Evolutionary conservation across 2,797 vertebrate genomes (phyloP), one percentile per base, ranked within the genome.

Genomic region (Danionella dracula): DNA sequence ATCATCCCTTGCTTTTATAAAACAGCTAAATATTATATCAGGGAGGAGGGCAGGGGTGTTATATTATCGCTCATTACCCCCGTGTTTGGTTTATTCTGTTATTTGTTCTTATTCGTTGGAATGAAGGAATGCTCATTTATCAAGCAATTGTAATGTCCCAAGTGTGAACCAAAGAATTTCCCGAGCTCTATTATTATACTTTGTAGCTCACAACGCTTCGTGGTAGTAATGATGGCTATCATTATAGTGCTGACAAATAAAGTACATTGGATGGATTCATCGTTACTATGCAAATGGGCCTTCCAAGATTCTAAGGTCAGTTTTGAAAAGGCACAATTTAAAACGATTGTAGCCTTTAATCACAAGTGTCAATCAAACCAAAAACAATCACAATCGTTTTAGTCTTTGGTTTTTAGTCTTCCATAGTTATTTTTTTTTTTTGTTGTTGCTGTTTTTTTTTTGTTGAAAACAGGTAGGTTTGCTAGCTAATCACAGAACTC

Each of bases 211-310:
- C 4, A 12, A 42, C n/a, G 38, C 6, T 19, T 9, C 31, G 17
- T 17, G 15, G n/a, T 19, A 34, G 8, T 37, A 55, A 17, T 29
- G 15, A 57, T 5, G 37, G 11, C 37, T 5, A 4, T 21, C 12
- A 58, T 44, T 44, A 58, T 42, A 42, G 32, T 20, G 16, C 11
- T 11, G 27, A 45, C 27, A 34, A 45, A 21, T 11, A 34, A 34
- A 20, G 27, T 41, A 17, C 8, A 58, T 4, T 1, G 11, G 8
- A 34, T 12, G 38, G 4, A 8, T 10, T 15, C 55, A 45, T 15
- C 29, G 45, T 59, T 59, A 12, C 13, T 57, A 42, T 45, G 56
- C 29, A 58, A 45, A 58, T 58, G 56, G 19, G 23, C 11, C 16
- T 45, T 58, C n/a, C n/a, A n/a, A n/a, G n/a, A n/a, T 58, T 58